These are phyloP conservation scores for Maniola hyperantus DNA, from an alignment of 2,888 invertebrate genomes.

Conservation along the genomic window DNA sequence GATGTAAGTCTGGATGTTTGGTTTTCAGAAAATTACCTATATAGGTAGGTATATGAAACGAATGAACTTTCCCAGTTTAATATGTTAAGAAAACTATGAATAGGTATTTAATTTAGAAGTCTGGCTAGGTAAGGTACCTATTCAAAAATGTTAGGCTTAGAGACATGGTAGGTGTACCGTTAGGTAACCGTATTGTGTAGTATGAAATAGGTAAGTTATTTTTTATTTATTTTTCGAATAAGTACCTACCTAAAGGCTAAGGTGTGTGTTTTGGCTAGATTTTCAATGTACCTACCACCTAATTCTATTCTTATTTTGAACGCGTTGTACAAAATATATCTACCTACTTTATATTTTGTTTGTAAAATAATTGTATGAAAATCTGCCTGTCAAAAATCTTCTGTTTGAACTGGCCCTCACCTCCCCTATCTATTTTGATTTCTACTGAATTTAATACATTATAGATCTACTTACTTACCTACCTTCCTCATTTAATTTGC, in stretches of 20 bases:
- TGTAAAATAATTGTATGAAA: too few relatives aligned
- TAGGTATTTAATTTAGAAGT: not conserved
- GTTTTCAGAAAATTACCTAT: not conserved
- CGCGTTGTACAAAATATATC: too few relatives aligned
- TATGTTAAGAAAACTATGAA: not conserved
- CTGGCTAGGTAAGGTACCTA: not conserved
- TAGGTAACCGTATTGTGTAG: too few relatives aligned
- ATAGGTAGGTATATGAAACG: not conserved
- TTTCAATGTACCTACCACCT: too few relatives aligned
- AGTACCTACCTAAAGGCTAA: not conserved
- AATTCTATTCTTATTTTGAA: too few relatives aligned
- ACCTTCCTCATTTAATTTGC: not conserved
- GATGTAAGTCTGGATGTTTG: conserved; percentile 37
- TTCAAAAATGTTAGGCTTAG: too few relatives aligned
- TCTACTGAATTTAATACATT: too few relatives aligned
- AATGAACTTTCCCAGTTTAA: not conserved
- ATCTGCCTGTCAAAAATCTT: not conserved
- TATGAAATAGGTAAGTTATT: too few relatives aligned
- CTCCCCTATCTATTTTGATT: not conserved
- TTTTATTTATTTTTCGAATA: too few relatives aligned
- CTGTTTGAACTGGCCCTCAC: not conserved
- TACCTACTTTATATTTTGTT: too few relatives aligned
- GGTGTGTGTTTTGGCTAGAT: too few relatives aligned
- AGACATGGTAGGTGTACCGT: too few relatives aligned
- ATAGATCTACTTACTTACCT: not conserved